Percentiles rank a stretch among this genome's conserved stretches.
Evolutionary conservation across 1,140 invertebrate species (phyloP).

Genomic region (Gyrodactylus salaris): DNA sequence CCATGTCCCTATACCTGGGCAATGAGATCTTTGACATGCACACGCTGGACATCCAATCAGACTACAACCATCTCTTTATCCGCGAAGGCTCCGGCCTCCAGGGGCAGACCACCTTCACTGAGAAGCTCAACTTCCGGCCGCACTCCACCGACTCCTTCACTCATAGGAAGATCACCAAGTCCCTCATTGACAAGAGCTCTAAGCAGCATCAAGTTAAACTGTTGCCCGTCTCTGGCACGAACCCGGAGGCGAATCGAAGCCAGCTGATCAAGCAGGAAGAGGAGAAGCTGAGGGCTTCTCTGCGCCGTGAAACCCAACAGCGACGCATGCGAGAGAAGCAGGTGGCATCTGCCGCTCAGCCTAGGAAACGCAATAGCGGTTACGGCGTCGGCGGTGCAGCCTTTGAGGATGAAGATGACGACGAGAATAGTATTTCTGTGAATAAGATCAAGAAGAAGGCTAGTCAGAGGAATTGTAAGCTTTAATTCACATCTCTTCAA

Average conservation of each 20-base stretch:
- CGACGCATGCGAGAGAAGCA: constrained; percentile 25
- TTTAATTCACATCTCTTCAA: not conserved
- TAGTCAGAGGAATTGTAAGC: too few relatives aligned
- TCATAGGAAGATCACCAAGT: constrained; percentile 89
- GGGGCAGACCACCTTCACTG: constrained; percentile 75
- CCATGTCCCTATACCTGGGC: constrained; percentile 75
- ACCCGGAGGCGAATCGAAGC: not conserved
- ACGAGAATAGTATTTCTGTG: not conserved
- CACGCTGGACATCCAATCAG: constrained; percentile 48
- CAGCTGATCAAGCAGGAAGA: constrained; percentile 28
- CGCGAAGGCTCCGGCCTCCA: constrained; percentile 83
- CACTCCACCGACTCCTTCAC: constrained; percentile 92
- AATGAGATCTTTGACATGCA: constrained; percentile 90
- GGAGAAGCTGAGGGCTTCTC: constrained; percentile 47
- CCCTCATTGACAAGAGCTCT: constrained; percentile 32
- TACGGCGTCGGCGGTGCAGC: not conserved
- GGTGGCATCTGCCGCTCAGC: not conserved
- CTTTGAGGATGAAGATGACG: not conserved
- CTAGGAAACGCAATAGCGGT: not conserved
- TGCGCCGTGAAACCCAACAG: constrained; percentile 34
- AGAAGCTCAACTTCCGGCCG: constrained; percentile 66
- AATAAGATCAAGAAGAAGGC: too few relatives aligned
- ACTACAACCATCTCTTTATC: constrained; percentile 73
- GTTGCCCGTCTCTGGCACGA: not conserved
- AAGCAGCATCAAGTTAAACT: constrained; percentile 1